Evolutionary conservation across 2,888 invertebrate species (phyloP).

Genomic region (Strigamia transsilvanica): DNA sequence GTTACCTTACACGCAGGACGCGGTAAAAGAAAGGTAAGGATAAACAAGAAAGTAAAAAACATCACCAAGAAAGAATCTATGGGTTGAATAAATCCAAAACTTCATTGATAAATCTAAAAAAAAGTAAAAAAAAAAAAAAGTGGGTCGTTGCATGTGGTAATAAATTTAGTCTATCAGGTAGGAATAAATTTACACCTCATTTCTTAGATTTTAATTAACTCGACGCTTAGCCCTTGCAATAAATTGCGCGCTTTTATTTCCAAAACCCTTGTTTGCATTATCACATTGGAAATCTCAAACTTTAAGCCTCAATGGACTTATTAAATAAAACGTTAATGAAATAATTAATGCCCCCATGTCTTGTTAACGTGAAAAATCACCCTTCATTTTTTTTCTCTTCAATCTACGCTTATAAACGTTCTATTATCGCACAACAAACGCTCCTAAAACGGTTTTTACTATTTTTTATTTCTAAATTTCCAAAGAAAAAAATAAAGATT

Average conservation of each 20-base stretch:
- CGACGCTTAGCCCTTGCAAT: slow-evolving; percentile 18
- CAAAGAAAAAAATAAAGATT: background rate
- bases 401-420: background rate
- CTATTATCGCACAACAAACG: slow-evolving; percentile 2
- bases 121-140: background rate
- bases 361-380: slow-evolving; percentile 11
- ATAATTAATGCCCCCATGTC: slow-evolving; percentile 39
- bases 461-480: background rate
- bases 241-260: slow-evolving; percentile 40
- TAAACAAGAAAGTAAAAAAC: background rate
- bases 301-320: slow-evolving; percentile 39
- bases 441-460: background rate
- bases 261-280: slow-evolving; percentile 37
- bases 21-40: background rate
- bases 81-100: background rate
- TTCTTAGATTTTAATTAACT: slow-evolving; percentile 47
- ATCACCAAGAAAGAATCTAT: background rate
- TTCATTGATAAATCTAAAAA: background rate
- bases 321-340: slow-evolving; percentile 49
- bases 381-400: background rate
- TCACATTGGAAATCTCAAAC: slow-evolving; percentile 40
- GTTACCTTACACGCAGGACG: slow-evolving; percentile 15
- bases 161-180: slow-evolving; percentile 31
- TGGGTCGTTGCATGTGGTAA: background rate
- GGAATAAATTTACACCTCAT: slow-evolving; percentile 45